phyloP scores from a whole-genome alignment of 2,888 invertebrate genomes.

The Ceriagrion tenellum region DNA sequence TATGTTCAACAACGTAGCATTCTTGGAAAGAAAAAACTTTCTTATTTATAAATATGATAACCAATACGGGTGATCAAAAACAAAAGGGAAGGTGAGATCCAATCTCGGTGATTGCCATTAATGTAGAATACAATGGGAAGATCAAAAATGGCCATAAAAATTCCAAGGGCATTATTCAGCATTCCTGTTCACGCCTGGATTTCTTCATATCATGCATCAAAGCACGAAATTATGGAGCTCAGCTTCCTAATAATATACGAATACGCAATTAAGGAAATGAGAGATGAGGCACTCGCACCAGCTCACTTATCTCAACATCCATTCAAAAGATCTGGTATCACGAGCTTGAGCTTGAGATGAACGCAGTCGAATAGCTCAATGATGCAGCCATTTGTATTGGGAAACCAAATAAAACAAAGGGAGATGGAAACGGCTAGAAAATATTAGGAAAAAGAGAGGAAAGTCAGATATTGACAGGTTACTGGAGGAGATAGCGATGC shows the following conservation, averaged over 20 bases:
- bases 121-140: neutral
- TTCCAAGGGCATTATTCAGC: neutral
- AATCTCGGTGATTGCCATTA: neutral
- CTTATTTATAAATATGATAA: neutral
- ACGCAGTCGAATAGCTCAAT: neutral
- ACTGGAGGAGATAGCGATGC: too few relatives aligned
- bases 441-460: neutral
- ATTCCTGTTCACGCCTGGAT: neutral
- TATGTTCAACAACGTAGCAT: neutral
- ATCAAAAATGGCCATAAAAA: neutral
- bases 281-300: neutral
- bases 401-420: neutral
- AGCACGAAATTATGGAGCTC: neutral
- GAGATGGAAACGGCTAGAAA: neutral
- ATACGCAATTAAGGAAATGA: neutral
- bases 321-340: neutral
- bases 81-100: neutral
- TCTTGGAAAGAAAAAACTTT: neutral
- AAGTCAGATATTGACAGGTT: neutral
- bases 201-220: neutral
- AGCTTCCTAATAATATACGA: neutral
- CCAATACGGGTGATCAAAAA: neutral
- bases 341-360: neutral
- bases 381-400: neutral
- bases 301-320: neutral